Base-by-base conservation (phyloP, 2,888 invertebrate species). In the Cinara cedri region DNA sequence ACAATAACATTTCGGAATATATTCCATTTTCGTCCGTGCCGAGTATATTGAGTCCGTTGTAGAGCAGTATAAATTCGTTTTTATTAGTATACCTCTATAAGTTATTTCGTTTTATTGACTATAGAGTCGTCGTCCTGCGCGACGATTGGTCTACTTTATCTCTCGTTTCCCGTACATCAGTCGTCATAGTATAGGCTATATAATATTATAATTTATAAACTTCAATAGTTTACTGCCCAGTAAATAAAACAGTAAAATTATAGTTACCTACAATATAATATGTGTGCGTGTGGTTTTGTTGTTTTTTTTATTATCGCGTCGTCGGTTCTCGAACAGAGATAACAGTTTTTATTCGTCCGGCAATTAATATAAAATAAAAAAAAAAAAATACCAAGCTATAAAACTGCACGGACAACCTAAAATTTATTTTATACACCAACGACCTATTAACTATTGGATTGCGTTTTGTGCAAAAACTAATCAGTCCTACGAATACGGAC, bases 311-410 rank as follows among this genome's bases (percentile, higher is more conserved):
- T 71, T 71, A 42, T 71, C 55, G 24, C 14, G 16, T 24, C 44
- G 71, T 42, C 16, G 42, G 34, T 51, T 55, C 21, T 16, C 54
- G 21, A 55, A 11, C 21, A n/a, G n/a, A n/a, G 55, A 71, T 71
- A 71, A 71, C 44, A 24, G 71, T 44, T 71, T 71, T 68, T 51
- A 21, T 44, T 44, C 54, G 55, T 71, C 71, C 44, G 24, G 55
- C 24, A 24, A 55, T 55, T 55, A 57, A 24, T 24, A 34, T 34
- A 34, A 34, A 34, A 34, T 4, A 34, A 34, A 34, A 34, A 34
- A 34, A 34, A 34, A 34, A 34, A 34, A 34, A 34, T 34, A n/a
- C n/a, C n/a, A n/a, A n/a, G n/a, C n/a, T n/a, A n/a, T n/a, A n/a
- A n/a, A n/a, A n/a, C n/a, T n/a, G n/a, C n/a, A n/a, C n/a, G n/a